Evolutionary conservation across 2,113 vertebrate species (phyloP).

Genomic region (Calonectris borealis): DNA sequence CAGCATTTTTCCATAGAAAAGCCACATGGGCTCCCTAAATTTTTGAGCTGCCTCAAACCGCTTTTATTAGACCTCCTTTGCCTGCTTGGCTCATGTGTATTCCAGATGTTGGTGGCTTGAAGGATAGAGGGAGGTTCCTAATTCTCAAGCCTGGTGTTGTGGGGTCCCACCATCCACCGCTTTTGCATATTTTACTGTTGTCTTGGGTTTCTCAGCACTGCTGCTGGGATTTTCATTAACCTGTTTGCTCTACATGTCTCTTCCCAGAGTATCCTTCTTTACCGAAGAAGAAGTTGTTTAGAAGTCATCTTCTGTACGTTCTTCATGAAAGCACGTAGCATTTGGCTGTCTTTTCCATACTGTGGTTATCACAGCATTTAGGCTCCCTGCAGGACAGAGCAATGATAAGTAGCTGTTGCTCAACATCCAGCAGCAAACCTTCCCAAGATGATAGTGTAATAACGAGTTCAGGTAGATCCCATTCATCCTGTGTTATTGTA

Average conservation of each 20-base stretch:
- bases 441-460: background rate
- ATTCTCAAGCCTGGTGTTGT: background rate
- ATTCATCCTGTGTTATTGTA: background rate
- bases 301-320: background rate
- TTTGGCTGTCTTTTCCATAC: background rate
- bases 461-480: background rate
- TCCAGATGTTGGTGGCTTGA: constrained; percentile 4
- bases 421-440: background rate
- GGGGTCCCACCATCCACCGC: background rate
- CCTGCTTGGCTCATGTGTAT: background rate
- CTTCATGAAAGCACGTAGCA: background rate
- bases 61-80: background rate
- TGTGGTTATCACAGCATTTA: background rate
- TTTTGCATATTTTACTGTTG: background rate
- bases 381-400: background rate
- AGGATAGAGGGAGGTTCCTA: background rate
- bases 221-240: background rate
- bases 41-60: background rate
- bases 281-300: background rate
- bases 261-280: background rate
- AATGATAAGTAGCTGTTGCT: background rate
- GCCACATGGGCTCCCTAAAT: background rate
- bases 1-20: background rate
- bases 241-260: background rate
- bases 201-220: background rate